Conservation (phyloP, 2,888 invertebrate species). For the Philereme vetulata region DNA sequence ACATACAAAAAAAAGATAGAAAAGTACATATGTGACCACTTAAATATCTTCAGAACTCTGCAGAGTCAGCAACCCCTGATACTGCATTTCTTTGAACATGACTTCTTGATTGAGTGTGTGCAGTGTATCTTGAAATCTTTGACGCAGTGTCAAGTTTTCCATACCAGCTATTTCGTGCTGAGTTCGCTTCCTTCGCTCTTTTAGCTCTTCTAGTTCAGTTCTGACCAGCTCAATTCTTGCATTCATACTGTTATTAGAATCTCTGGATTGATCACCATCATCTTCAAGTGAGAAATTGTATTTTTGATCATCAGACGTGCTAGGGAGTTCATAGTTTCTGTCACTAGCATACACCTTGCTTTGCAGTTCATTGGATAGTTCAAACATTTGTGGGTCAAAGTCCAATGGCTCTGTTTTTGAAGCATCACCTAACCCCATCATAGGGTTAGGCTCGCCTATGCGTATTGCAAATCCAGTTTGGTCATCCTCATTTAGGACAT, state of each 20-base stretch:
- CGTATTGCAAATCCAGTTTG: conserved; percentile 89
- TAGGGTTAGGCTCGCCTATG: conserved; percentile 84
- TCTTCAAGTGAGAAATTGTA: conserved; percentile 63
- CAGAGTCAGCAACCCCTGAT: conserved; percentile 69
- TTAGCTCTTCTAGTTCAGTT: conserved; percentile 89
- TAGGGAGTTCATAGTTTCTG: conserved; percentile 50
- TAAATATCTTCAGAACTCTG: conserved; percentile 74
- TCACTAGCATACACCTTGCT: conserved; percentile 50
- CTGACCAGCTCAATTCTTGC: conserved; percentile 88
- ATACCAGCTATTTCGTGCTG: conserved; percentile 93
- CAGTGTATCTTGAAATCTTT: conserved; percentile 92
- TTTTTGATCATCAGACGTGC: conserved; percentile 49
- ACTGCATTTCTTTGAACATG: conserved; percentile 90
- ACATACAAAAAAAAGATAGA: too few species aligned
- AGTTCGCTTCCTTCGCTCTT: conserved; percentile 89
- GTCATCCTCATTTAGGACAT: conserved; percentile 84
- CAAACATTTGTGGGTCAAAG: conserved; percentile 70
- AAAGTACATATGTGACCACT: conserved; percentile 14
- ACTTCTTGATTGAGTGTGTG: conserved; percentile 92
- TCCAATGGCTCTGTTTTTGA: conserved; percentile 59
- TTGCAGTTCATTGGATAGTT: conserved; percentile 43
- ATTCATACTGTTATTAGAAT: conserved; percentile 81
- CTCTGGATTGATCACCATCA: conserved; percentile 60
- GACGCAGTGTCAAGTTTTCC: conserved; percentile 92
- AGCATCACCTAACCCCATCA: conserved; percentile 57